Base-by-base conservation (phyloP, 2,797 vertebrate genomes). In the Bryconaethiops microstoma region DNA sequence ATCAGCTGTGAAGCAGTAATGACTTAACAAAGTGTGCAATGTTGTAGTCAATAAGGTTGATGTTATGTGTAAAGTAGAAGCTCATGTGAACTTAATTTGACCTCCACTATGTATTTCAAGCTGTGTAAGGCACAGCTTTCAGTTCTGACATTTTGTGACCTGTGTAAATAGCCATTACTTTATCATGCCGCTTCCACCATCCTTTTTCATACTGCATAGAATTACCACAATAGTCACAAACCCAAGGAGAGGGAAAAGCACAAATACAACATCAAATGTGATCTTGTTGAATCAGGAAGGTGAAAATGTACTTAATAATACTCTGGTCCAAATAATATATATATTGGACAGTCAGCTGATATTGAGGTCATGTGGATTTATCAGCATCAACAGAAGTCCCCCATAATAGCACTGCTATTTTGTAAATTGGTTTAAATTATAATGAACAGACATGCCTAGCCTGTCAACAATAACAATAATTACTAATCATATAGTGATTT, bases 1-100 rank as follows among this genome's bases (percentile, higher is more conserved):
- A 82, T 85, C 77, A 77, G 40, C 69, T 74, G 68, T 71, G 72
- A 52, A 80, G 67, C 60, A 82, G 83, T 82, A 83, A 78, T 80
- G 64, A 74, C 8, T 29, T 14, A 12, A 70, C 23, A 73, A 23
- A 54, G 25, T 63, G 5, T 23, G 23, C 14, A 17, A n/a, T 6
- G 40, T 52, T 52, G 17, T 23, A 60, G 13, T 16, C 60, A 68
- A 23, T 48, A 55, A 2, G 50, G 9, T 5, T 50, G 17, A 19
- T 76, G 45, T 63, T 45, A 63, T 57, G 50, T 48, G 39, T 2
- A n/a, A 21, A 74, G 35, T 21, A 23, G 23, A 54, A 74, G 42
- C 10, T 29, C 45, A 14, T 13, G 3, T 52, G 42, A 62, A 64
- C 29, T 62, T 48, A 1, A 29, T 40, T 6, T 12, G 1, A 39